phyloP scores from a whole-genome alignment of 2,888 invertebrate species.

The Gymnocheta viridis region DNA sequence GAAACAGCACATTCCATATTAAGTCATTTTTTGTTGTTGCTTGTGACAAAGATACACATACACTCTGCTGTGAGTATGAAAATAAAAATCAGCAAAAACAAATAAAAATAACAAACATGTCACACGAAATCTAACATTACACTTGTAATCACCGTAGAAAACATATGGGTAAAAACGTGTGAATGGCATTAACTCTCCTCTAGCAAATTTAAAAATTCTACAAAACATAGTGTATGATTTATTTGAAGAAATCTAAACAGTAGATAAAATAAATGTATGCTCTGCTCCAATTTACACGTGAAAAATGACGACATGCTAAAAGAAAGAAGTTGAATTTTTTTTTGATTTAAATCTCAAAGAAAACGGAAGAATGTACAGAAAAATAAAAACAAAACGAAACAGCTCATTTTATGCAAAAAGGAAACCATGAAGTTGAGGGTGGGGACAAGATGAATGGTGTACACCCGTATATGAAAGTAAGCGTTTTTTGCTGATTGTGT shows the following conservation, averaged over 20 bases:
- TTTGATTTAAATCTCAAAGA: conserved; percentile 46
- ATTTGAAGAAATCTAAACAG: conserved; percentile 58
- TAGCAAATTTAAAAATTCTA: conserved; percentile 9
- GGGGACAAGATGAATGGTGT: conserved; percentile 20
- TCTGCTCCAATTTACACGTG: conserved; percentile 61
- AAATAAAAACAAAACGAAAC: conserved; percentile 34
- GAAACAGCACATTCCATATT: conserved; percentile 40
- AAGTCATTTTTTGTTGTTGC: conserved; percentile 1
- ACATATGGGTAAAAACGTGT: conserved; percentile 37
- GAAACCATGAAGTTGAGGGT: conserved; percentile 8
- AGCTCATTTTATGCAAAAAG: conserved; percentile 31
- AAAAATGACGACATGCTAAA: conserved; percentile 58
- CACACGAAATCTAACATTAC: conserved; percentile 59
- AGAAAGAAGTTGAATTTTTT: conserved; percentile 28
- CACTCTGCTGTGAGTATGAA: neutral
- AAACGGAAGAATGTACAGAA: conserved; percentile 48
- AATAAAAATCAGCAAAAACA: conserved; percentile 41
- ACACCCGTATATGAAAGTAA: conserved; percentile 4
- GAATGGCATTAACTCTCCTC: conserved; percentile 39
- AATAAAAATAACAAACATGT: conserved; percentile 50
- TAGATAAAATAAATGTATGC: conserved; percentile 55
- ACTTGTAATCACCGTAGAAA: conserved; percentile 52
- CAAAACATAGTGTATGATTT: conserved; percentile 48
- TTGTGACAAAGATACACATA: neutral
- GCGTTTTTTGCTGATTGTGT: conserved; percentile 38